Conservation (phyloP, 2,113 vertebrate species). For the Hippolais icterina region DNA sequence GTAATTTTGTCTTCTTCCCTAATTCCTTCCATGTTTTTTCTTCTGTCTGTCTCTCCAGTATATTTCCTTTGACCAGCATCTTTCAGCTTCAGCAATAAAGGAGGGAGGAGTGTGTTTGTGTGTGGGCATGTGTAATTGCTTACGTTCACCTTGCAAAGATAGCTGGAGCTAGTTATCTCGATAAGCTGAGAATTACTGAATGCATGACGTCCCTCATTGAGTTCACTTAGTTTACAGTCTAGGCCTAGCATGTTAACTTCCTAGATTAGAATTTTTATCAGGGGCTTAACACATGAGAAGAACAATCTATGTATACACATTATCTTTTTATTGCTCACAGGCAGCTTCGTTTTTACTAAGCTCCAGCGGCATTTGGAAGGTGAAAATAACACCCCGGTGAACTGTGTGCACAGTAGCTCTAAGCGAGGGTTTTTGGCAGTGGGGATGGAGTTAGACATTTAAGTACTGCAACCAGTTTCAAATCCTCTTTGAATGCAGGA, state of each 20-base stretch:
- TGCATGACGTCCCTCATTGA: accelerated
- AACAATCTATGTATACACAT: background rate
- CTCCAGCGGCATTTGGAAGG: background rate
- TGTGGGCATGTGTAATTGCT: background rate
- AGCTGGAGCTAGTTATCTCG: background rate
- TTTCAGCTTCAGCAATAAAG: background rate
- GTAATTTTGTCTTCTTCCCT: background rate
- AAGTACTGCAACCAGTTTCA: background rate
- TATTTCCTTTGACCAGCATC: background rate
- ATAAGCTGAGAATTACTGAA: background rate
- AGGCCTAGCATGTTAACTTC: background rate
- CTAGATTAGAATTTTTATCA: conserved; percentile 12
- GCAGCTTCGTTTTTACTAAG: background rate
- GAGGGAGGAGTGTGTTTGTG: background rate
- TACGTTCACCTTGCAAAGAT: background rate
- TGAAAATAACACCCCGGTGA: background rate
- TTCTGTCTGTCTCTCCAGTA: background rate
- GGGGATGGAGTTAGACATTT: background rate
- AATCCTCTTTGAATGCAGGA: background rate
- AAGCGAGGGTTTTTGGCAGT: background rate
- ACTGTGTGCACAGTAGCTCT: background rate
- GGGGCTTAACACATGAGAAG: conserved; percentile 12
- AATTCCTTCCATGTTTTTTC: background rate
- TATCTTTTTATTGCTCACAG: conserved; percentile 9
- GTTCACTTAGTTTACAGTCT: background rate